Percentiles rank a stretch among this genome's conserved stretches.
phyloP scores from a whole-genome alignment of 2,113 vertebrate genomes.

The Cavia aperea region DNA sequence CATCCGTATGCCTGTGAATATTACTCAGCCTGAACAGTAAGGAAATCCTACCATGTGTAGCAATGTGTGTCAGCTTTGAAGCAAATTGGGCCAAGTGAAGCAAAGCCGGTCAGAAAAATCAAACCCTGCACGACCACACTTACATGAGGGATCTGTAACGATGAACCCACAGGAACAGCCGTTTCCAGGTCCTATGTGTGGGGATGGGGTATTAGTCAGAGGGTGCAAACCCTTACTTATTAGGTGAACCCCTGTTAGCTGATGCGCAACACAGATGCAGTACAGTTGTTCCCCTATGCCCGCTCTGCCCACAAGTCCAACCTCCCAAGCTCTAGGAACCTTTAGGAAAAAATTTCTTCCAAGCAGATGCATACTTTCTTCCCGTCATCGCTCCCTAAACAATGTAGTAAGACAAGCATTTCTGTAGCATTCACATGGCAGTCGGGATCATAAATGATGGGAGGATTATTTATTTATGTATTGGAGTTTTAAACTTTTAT shows the following conservation, averaged over 20 bases:
- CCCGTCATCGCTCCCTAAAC: neutral
- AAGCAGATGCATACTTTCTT: neutral
- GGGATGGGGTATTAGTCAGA: neutral
- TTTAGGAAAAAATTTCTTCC: neutral
- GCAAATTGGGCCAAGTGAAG: too few relatives aligned
- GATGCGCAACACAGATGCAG: neutral
- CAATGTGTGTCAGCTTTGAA: neutral
- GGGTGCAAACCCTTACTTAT: neutral
- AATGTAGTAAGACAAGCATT: neutral
- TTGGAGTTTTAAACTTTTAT: too few relatives aligned
- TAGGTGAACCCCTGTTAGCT: neutral
- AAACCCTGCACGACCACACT: neutral
- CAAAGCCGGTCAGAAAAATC: neutral
- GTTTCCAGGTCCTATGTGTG: neutral
- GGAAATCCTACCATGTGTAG: neutral
- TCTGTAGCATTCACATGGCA: neutral
- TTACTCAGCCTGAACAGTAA: neutral
- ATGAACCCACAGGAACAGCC: neutral
- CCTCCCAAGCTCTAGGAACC: neutral
- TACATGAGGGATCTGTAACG: neutral
- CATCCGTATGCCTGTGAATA: neutral
- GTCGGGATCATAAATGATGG: neutral
- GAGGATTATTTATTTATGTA: neutral
- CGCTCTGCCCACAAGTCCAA: neutral
- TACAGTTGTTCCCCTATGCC: neutral